Base-by-base conservation (phyloP, 2,113 vertebrate genomes). In the Pelecanus crispus region DNA sequence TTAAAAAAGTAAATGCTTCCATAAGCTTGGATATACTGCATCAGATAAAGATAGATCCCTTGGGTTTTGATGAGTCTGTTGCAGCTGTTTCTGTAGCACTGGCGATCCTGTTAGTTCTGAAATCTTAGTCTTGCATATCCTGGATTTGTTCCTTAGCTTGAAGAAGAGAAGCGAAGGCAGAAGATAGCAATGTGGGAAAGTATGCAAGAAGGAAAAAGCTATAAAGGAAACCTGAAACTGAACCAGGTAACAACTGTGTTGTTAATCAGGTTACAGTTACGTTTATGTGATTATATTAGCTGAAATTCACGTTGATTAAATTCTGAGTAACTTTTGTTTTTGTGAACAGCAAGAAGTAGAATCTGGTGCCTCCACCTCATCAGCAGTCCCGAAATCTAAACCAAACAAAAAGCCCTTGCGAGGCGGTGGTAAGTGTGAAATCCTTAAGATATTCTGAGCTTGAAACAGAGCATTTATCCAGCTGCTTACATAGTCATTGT, bases 101-200 rank as follows among this genome's bases (percentile, higher is more conserved):
- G 52, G n/a, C 7, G 9, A 12, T 59, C 81, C 14, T 63, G 0
- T 44, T 42, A 28, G 58, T 40, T 67, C 49, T 88, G 63, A n/a
- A 62, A 28, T 70, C 52, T 62, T 16, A 38, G 17, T 50, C 49
- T 82, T 31, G 22, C 28, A 0, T 79, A 0, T 71, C 36, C 59
- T 89, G 58, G 36, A 2, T 85, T 86, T 92, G 9, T 68, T 88
- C 14, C 55, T 49, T 75, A 99, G 99, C 97, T 99, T 53, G 99
- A 99, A 96, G 99, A 99, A 59, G 99, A 99, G 86, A 99, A 98
- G 86, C 98, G 99, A 92, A 98, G 92, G 70, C 98, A 99, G 97
- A 99, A 99, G 94, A 99, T 99, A 6, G 98, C 99, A 12, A 98
- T 98, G 77, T 99, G 99, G 99, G 99, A 99, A n/a, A 99, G 97